Conservation (phyloP, 2,888 invertebrate species). For the Drosophila macrospina region DNA sequence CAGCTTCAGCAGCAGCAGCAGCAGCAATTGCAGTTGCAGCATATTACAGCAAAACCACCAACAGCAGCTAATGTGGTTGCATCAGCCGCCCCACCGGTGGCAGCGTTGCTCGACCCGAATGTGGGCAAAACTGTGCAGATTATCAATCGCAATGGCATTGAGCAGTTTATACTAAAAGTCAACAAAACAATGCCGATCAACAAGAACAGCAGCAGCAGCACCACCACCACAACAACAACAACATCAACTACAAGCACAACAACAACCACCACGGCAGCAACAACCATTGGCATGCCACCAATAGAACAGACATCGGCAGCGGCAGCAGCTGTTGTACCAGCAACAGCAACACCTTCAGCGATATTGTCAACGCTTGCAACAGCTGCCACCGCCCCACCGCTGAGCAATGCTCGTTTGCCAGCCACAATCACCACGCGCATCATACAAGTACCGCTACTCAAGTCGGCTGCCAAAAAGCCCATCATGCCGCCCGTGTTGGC, state of each 20-base stretch:
- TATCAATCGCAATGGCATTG: constrained; percentile 76
- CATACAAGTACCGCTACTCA: constrained; percentile 83
- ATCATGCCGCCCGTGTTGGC: constrained; percentile 85
- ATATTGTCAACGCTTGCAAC: constrained; percentile 27
- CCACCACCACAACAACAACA: constrained; percentile 16
- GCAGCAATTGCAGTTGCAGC: constrained; percentile 19
- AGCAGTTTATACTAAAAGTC: constrained; percentile 75
- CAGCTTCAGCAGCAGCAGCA: constrained; percentile 10
- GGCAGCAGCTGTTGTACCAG: constrained; percentile 7
- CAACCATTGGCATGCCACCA: constrained; percentile 10
- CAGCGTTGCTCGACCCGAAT: constrained; percentile 59
- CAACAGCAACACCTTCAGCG: constrained; percentile 11
- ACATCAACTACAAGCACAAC: constrained; percentile 24
- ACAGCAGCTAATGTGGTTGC: neutral
- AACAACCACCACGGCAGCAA: constrained; percentile 12
- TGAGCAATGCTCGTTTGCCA: constrained; percentile 39
- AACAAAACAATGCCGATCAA: constrained; percentile 62
- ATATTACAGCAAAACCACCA: constrained; percentile 1
- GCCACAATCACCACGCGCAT: constrained; percentile 80
- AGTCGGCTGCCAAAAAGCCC: constrained; percentile 87
- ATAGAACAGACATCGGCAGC: constrained; percentile 13
- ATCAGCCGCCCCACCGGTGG: constrained; percentile 6
- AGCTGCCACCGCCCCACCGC: constrained; percentile 35
- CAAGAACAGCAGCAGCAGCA: constrained; percentile 25
- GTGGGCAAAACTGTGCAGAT: constrained; percentile 80